These are phyloP conservation scores for Craseonycteris thonglongyai DNA, from an alignment of 2,113 vertebrate genomes.

Conservation along the genomic window DNA sequence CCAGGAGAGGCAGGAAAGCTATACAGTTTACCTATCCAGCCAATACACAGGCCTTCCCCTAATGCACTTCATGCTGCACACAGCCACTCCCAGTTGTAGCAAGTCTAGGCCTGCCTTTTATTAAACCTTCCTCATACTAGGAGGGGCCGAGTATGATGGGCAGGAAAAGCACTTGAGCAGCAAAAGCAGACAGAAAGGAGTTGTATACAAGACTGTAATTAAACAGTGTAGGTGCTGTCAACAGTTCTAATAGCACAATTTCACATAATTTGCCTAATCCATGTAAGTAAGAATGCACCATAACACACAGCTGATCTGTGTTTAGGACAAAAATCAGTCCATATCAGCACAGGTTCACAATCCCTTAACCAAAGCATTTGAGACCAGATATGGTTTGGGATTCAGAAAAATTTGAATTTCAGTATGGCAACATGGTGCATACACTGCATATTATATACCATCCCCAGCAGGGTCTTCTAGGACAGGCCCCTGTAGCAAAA, in stretches of 20 bases:
- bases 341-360: background rate
- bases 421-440: background rate
- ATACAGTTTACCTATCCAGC: too few species aligned
- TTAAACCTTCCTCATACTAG: background rate
- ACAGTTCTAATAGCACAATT: background rate
- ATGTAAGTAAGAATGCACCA: background rate
- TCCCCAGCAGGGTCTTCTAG: background rate
- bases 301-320: background rate
- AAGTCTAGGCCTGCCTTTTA: background rate
- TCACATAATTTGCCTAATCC: background rate
- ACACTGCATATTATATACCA: too few species aligned
- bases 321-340: background rate
- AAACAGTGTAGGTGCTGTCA: background rate
- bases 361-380: background rate
- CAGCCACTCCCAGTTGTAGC: background rate
- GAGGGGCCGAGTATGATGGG: background rate
- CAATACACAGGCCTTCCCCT: accelerated
- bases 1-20: background rate
- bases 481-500: background rate
- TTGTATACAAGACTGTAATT: background rate
- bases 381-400: background rate
- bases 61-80: background rate
- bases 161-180: background rate
- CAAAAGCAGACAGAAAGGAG: background rate
- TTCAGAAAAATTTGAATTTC: background rate